These are phyloP conservation scores for Romanogobio albipinnatus DNA, from an alignment of 2,113 vertebrate genomes.

Conservation along the genomic window DNA sequence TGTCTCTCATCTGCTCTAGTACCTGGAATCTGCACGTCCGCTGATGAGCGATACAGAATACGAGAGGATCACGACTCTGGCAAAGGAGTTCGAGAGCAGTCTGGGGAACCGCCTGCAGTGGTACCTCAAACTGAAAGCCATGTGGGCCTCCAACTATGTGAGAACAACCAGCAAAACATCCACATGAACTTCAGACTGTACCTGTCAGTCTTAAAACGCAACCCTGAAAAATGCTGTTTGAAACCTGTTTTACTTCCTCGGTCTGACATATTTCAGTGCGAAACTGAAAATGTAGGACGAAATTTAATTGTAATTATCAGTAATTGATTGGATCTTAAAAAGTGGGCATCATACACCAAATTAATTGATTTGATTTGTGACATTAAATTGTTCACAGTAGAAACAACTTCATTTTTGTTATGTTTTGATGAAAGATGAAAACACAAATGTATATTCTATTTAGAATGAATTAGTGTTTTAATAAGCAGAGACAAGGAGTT, in stretches of 20 bases:
- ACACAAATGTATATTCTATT: background rate
- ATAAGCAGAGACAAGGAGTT: background rate
- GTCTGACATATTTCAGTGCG: background rate
- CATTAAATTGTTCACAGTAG: no score
- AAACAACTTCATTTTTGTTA: background rate
- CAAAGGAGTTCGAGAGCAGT: constrained; percentile 80
- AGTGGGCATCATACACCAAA: background rate
- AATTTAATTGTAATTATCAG: background rate
- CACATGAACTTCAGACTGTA: background rate
- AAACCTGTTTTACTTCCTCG: background rate
- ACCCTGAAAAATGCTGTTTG: background rate
- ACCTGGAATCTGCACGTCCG: constrained; percentile 84
- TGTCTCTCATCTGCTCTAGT: constrained; percentile 68
- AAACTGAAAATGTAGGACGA: background rate
- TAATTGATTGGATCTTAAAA: background rate
- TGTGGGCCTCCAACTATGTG: constrained; percentile 90
- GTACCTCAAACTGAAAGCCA: constrained; percentile 87
- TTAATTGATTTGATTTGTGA: background rate
- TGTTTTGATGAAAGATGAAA: background rate
- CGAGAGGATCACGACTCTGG: constrained; percentile 72
- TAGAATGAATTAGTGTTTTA: background rate
- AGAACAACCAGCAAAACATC: constrained; percentile 64
- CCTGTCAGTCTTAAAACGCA: background rate
- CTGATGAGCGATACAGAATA: constrained; percentile 77
- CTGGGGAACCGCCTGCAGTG: constrained; percentile 84